phyloP scores from a whole-genome alignment of 2,797 vertebrate species.

The Poeciliopsis presidionis region DNA sequence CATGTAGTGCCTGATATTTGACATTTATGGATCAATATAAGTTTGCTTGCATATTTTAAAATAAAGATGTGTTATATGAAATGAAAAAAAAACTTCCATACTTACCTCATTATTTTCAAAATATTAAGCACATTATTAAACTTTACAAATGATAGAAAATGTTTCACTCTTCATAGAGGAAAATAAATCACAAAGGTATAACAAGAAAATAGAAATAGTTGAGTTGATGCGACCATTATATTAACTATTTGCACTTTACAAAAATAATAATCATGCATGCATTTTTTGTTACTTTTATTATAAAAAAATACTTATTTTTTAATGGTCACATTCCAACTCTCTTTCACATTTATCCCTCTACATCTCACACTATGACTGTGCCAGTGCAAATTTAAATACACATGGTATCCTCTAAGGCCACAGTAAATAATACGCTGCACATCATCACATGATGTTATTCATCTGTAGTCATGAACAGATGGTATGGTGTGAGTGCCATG shows the following conservation, averaged over 20 bases:
- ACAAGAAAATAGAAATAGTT: not conserved
- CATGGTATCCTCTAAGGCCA: not conserved
- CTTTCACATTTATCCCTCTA: not conserved
- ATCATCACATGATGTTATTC: slow-evolving; percentile 30
- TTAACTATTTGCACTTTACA: not conserved
- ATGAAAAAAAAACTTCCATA: not conserved
- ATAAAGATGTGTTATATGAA: not conserved
- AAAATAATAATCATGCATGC: not conserved
- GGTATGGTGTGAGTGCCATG: slow-evolving; percentile 45
- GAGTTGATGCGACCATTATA: not conserved
- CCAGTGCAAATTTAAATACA: not conserved
- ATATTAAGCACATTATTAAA: not conserved
- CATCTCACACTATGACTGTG: not conserved
- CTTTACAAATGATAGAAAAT: not conserved
- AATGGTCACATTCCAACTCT: not conserved
- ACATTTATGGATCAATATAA: not conserved
- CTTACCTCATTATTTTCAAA: not conserved
- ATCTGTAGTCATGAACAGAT: slow-evolving; percentile 41
- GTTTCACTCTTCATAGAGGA: not conserved
- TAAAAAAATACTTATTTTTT: not conserved
- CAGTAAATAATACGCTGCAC: slow-evolving; percentile 38
- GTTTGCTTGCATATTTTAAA: not conserved
- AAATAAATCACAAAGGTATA: not conserved
- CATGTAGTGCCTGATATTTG: not conserved
- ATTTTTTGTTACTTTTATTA: not conserved